Conservation (phyloP, 2,888 invertebrate genomes). For the Strigamia maritima region DNA sequence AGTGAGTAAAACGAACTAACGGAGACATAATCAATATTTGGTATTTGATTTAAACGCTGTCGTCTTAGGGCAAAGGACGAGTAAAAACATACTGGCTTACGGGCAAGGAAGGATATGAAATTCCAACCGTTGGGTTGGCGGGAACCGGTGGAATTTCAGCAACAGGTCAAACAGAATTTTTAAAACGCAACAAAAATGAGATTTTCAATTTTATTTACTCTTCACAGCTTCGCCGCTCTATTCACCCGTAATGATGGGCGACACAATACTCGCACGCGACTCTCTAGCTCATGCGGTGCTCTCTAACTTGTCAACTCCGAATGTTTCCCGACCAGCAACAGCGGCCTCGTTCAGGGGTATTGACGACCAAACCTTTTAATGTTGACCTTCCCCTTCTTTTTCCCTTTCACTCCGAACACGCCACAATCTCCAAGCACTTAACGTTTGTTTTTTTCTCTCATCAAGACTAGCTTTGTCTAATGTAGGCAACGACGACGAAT, state of each 20-base stretch:
- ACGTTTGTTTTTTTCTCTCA: background rate
- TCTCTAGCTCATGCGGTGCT: slow-evolving; percentile 1
- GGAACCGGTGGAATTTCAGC: slow-evolving; percentile 17
- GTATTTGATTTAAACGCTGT: slow-evolving; percentile 45
- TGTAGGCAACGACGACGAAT: too few relatives aligned
- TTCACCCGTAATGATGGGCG: slow-evolving; percentile 17
- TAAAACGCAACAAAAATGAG: background rate
- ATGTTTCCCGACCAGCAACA: background rate
- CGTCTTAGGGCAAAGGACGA: slow-evolving; percentile 57
- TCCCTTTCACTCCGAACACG: background rate
- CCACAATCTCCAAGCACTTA: background rate
- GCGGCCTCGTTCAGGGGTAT: background rate
- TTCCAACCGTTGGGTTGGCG: slow-evolving; percentile 50
- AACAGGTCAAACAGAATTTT: background rate
- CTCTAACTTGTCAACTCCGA: background rate
- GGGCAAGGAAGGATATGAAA: slow-evolving; percentile 66
- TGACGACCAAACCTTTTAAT: background rate
- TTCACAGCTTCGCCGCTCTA: background rate
- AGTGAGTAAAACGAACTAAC: too few relatives aligned
- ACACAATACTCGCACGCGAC: background rate
- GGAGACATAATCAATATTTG: too few relatives aligned
- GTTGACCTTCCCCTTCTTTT: background rate
- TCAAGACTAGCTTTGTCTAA: background rate
- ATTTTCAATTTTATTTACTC: background rate
- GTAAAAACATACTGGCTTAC: slow-evolving; percentile 90